Evolutionary conservation across 1,140 invertebrate genomes (phyloP).

Genomic region (Drosophila kurseongensis): DNA sequence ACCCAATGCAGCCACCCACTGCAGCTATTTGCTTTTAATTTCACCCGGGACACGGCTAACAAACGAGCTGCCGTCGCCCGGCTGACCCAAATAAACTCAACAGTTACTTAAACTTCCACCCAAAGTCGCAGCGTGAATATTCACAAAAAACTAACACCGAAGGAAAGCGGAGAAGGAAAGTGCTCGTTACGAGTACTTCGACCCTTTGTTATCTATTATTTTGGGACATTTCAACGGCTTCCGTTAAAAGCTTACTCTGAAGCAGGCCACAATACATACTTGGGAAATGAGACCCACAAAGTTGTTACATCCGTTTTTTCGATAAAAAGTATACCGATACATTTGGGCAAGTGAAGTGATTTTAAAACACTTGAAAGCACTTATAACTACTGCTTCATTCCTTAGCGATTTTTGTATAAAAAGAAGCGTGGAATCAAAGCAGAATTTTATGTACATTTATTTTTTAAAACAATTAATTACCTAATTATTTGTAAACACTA

Average conservation of each 20-base stretch:
- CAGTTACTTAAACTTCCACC: constrained; percentile 68
- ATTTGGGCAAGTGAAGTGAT: too few species aligned
- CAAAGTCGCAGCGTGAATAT: constrained; percentile 51
- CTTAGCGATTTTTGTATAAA: too few species aligned
- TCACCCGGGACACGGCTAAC: constrained; percentile 67
- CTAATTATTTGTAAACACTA: too few species aligned
- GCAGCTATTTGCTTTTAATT: constrained; percentile 81
- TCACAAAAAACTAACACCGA: constrained; percentile 21
- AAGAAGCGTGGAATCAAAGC: too few species aligned
- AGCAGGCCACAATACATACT: not conserved
- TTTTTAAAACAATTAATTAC: too few species aligned
- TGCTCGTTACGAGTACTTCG: constrained; percentile 10
- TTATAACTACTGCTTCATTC: too few species aligned
- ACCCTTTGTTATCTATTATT: constrained; percentile 7
- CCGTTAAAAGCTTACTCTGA: not conserved
- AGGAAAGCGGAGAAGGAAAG: not conserved
- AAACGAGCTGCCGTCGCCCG: constrained; percentile 61
- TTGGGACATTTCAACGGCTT: not conserved
- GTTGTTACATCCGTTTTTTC: too few species aligned
- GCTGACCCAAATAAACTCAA: constrained; percentile 73
- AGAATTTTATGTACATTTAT: too few species aligned
- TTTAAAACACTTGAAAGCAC: too few species aligned
- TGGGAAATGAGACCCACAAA: not conserved
- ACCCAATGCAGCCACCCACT: constrained; percentile 18
- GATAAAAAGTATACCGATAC: too few species aligned